Evolutionary conservation across 2,797 vertebrate species (phyloP).

Genomic region (Sphaeramia orbicularis): DNA sequence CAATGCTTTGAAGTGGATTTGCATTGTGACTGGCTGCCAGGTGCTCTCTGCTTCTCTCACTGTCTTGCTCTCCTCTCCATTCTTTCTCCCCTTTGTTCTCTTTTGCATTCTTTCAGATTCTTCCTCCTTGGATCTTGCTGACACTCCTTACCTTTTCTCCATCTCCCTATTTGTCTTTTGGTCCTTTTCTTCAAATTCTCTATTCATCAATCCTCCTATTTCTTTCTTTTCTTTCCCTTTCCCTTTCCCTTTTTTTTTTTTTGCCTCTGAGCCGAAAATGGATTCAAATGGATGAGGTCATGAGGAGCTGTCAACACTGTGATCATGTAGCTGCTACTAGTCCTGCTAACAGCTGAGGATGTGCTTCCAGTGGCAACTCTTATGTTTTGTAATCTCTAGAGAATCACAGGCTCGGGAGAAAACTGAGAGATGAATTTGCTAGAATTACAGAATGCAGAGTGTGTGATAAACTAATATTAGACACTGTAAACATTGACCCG

Average conservation of each 20-base stretch:
- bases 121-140: constrained; percentile 22
- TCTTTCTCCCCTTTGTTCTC: constrained; percentile 44
- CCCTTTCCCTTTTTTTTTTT: constrained; percentile 19
- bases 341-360: constrained; percentile 69
- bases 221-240: constrained; percentile 27
- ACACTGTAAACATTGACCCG: constrained; percentile 13
- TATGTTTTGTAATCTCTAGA: constrained; percentile 61
- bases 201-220: constrained; percentile 54
- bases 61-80: constrained; percentile 17
- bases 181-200: constrained; percentile 46
- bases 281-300: constrained; percentile 84
- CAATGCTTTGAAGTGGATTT: constrained; percentile 71
- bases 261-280: constrained; percentile 74
- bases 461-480: constrained; percentile 16
- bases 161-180: constrained; percentile 53
- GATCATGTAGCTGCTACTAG: constrained; percentile 82
- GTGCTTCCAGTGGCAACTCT: constrained; percentile 53
- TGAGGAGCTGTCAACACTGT: constrained; percentile 83
- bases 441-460: constrained; percentile 16
- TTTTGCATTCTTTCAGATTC: constrained; percentile 25
- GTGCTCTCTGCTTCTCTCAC: constrained; percentile 32
- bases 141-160: constrained; percentile 59
- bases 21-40: constrained; percentile 69
- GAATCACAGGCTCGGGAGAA: constrained; percentile 47
- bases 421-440: constrained; percentile 40